Evolutionary conservation across 2,113 vertebrate genomes (phyloP).

Genomic region (Verasper variegatus): DNA sequence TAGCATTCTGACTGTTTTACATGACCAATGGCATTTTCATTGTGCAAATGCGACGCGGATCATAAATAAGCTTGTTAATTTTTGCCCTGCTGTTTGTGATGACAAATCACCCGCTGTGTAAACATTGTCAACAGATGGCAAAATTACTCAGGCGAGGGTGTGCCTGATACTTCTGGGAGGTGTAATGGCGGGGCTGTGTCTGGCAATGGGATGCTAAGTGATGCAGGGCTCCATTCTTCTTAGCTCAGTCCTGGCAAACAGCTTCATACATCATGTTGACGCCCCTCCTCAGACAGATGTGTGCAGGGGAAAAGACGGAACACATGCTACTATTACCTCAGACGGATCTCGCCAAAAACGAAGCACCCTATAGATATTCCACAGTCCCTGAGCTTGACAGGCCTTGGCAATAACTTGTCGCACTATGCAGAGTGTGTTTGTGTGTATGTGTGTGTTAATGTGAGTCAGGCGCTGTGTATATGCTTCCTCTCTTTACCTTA

Average conservation of each 20-base stretch:
- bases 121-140: conserved; percentile 83
- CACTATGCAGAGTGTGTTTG: conserved; percentile 6
- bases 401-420: conserved; percentile 25
- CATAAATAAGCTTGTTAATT: conserved; percentile 78
- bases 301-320: conserved; percentile 43
- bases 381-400: conserved; percentile 34
- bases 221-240: conserved; percentile 69
- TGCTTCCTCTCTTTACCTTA: neutral
- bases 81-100: conserved; percentile 70
- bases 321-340: conserved; percentile 47
- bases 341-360: conserved; percentile 44
- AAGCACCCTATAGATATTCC: conserved; percentile 39
- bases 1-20: conserved; percentile 39
- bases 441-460: neutral
- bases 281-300: conserved; percentile 50
- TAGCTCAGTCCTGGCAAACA: conserved; percentile 58
- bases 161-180: conserved; percentile 69
- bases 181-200: conserved; percentile 63
- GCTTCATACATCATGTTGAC: conserved; percentile 58
- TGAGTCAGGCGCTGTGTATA: neutral
- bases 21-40: conserved; percentile 61
- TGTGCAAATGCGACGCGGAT: conserved; percentile 59
- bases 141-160: conserved; percentile 74
- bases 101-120: conserved; percentile 75
- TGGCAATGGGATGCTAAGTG: conserved; percentile 72